Evolutionary conservation across 1,140 invertebrate genomes (phyloP).

Genomic region (Ceratosolen fusciceps): DNA sequence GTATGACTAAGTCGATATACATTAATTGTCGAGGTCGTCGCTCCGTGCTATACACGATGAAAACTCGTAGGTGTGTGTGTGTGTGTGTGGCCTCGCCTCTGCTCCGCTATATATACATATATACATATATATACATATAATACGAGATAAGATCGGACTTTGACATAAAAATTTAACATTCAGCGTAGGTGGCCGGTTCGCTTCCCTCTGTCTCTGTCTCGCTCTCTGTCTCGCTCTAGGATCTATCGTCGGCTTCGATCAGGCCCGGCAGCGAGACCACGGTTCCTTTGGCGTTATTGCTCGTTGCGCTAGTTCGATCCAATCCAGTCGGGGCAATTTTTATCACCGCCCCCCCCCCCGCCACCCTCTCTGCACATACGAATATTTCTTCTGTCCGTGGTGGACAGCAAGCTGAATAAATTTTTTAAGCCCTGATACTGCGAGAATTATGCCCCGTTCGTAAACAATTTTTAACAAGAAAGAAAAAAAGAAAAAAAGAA

Average conservation of each 20-base stretch:
- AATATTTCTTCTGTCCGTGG: not conserved
- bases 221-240: too few relatives aligned
- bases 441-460: not conserved
- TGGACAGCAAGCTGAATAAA: not conserved
- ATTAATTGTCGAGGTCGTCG: conserved; percentile 33
- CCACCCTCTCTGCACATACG: too few relatives aligned
- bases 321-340: not conserved
- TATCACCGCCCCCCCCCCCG: not conserved
- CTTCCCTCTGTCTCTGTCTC: too few relatives aligned
- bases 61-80: too few relatives aligned
- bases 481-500: too few relatives aligned
- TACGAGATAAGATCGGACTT: conserved; percentile 10
- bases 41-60: not conserved
- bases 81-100: too few relatives aligned
- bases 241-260: conserved; percentile 5
- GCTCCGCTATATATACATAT: conserved; percentile 16
- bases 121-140: too few relatives aligned
- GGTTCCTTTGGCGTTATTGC: not conserved
- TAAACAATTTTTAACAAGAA: not conserved
- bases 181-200: too few relatives aligned
- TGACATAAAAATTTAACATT: conserved; percentile 32
- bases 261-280: not conserved
- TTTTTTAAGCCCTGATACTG: not conserved
- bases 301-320: conserved; percentile 17
- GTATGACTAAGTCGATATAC: conserved; percentile 15